Evolutionary conservation across 1,140 invertebrate genomes (phyloP), one percentile per base, ranked within the genome.

Genomic region (Drosophila fuyamai): DNA sequence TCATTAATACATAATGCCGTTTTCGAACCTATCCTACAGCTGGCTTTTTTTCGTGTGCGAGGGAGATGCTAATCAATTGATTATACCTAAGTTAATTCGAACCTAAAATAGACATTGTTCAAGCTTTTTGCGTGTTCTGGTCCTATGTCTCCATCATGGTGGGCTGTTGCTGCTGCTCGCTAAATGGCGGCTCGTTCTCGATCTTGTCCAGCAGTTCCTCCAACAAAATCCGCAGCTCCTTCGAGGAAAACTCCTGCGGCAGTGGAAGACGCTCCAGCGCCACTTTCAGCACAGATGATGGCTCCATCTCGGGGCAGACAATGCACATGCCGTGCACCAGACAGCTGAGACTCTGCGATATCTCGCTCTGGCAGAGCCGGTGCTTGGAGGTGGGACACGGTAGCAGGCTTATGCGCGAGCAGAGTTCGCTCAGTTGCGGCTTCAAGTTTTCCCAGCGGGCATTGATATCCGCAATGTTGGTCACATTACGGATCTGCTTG

Each of bases 361-460:
- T 79, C 63, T 80, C 60, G 90, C 93, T 72, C 91, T 94, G 66
- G 67, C 92, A 94, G 14, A 79, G 95, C 93, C 94, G 94, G 85
- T 95, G 95, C 79, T 95, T 95, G 18, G 95, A 93, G 29, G 94
- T 95, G 29, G 92, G 92, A 79, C 95, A 95, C 1, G 94, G 94
- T 36, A 96, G 93, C 18, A 94, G 93, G 67, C 93, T 93, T 5
- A 96, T 94, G 51, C 95, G 94, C 0, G 93, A 93, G 79, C 95
- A 96, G 5, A 96, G 86, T 6, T 94, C 94, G 13, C 93, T 94
- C 0, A 96, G 92, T 71, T 95, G 94, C 0, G 95, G 95, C 71
- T 95, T 94, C 0, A 96, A 72, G 44, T 93, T 93, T 76, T 96
- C 95, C 65, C 96, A 88, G 62, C 94, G 94, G 74, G 95, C 94